Evolutionary conservation across 1,140 invertebrate genomes (phyloP), one percentile per base, ranked within the genome.

Genomic region (Nixonia krombeini): DNA sequence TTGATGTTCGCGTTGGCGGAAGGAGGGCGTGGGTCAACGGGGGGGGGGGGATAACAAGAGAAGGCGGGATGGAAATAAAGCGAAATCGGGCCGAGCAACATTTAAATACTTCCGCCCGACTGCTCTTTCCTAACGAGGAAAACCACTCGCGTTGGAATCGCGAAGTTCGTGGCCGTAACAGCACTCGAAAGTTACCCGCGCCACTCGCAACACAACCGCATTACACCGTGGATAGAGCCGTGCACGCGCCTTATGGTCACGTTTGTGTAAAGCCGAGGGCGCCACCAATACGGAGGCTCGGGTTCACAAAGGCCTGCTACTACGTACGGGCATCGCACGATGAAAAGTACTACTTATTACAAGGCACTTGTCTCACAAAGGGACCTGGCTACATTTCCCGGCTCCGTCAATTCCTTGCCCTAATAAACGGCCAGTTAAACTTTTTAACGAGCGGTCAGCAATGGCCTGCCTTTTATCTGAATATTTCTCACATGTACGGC

Each of bases 121-220:
- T 73, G 70, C 62, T 49, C 46, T 23, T 51, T 62, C 49, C 62
- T 75, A 75, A 73, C 73, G 66, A 75, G 71, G 65, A 37, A 50
- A 42, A 38, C 15, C 55, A 67, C 69, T 71, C 42, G 44, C 50
- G 40, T 21, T 17, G 58, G 45, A 56, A 71, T n/a, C 4, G 53
- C 51, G 69, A 71, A 71, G 50, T 66, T 71, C 67, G 53, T 58
- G 46, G 1, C 57, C 58, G 50, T 73, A 77, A 77, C 73, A 61
- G 68, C 68, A 70, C 75, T 78, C 55, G 73, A 78, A 78, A 78
- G 75, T 78, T 78, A 70, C 72, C 68, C 70, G 65, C 70, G 69
- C 65, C 74, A 78, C 75, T 78, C 68, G 75, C 72, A 72, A 70
- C 70, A 70, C 70, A 69, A 62, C 29, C 69, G 47, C 51, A 70